phyloP scores from a whole-genome alignment of 2,888 invertebrate genomes.

The Crocallis elinguaria region DNA sequence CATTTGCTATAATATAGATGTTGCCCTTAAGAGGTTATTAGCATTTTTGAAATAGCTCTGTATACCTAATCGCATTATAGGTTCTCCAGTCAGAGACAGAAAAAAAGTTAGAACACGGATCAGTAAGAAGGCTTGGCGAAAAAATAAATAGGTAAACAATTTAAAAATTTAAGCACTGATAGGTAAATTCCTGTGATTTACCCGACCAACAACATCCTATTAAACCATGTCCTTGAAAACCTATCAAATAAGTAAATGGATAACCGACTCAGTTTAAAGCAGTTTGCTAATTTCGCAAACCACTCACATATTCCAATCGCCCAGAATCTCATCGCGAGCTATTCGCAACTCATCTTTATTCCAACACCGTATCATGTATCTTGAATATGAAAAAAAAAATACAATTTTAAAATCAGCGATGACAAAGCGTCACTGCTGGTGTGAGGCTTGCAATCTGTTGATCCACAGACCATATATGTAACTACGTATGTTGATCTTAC shows the following conservation, averaged over 20 bases:
- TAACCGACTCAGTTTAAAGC: conserved; percentile 17
- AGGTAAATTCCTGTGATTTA: too few relatives aligned
- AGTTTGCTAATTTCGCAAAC: conserved; percentile 23
- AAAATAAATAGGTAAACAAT: too few relatives aligned
- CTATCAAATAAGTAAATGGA: background rate
- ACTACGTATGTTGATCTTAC: too few relatives aligned
- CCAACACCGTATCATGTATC: conserved; percentile 27
- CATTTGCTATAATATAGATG: too few relatives aligned
- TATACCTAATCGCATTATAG: too few relatives aligned
- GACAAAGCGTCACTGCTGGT: conserved; percentile 28
- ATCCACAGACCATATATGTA: too few relatives aligned
- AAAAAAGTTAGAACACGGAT: too few relatives aligned
- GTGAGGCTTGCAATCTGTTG: conserved; percentile 22
- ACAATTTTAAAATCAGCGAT: conserved; percentile 44
- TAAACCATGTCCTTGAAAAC: background rate
- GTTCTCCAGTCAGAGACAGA: too few relatives aligned
- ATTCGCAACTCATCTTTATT: conserved; percentile 40
- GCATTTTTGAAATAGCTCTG: too few relatives aligned
- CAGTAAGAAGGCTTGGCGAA: too few relatives aligned
- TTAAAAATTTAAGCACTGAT: too few relatives aligned
- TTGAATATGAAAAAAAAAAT: conserved; percentile 43
- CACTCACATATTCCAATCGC: conserved; percentile 25
- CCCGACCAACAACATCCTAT: background rate
- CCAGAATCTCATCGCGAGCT: conserved; percentile 13
- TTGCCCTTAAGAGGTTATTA: too few relatives aligned